Evolutionary conservation across 1,140 invertebrate species (phyloP).

Genomic region (Eupeodes corollae): DNA sequence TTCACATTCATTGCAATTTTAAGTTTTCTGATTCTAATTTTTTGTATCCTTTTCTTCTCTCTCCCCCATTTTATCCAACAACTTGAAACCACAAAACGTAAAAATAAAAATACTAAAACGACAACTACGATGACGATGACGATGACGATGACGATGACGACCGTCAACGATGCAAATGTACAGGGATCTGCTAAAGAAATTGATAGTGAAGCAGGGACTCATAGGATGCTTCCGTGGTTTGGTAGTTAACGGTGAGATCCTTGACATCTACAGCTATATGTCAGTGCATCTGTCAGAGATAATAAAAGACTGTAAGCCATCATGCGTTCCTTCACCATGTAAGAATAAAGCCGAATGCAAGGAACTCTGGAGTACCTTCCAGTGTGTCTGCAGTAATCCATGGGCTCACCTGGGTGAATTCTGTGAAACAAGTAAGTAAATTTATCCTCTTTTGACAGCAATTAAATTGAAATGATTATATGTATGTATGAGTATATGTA

Average conservation of each 20-base stretch:
- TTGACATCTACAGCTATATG: conserved; percentile 88
- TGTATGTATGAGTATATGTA: not conserved
- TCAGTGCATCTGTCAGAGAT: conserved; percentile 83
- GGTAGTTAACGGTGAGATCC: conserved; percentile 79
- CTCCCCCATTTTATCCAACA: too few relatives aligned
- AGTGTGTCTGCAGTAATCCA: conserved; percentile 78
- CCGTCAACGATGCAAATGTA: conserved; percentile 21
- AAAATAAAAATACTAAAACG: too few relatives aligned
- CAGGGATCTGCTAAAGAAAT: conserved; percentile 67
- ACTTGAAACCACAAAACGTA: too few relatives aligned
- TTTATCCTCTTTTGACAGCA: too few relatives aligned
- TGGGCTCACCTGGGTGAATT: conserved; percentile 81
- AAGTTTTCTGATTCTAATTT: too few relatives aligned
- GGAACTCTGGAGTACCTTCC: conserved; percentile 84
- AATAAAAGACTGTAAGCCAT: conserved; percentile 84
- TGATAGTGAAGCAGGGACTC: conserved; percentile 71
- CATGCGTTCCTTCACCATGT: conserved; percentile 87
- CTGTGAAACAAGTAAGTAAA: conserved; percentile 74
- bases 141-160: too few relatives aligned
- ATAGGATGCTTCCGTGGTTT: conserved; percentile 87
- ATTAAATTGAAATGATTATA: not conserved
- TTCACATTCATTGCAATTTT: too few relatives aligned
- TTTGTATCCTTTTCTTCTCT: too few relatives aligned
- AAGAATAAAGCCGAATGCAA: conserved; percentile 81
- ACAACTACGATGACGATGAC: too few relatives aligned